A percentile compares a stretch with the other conserved stretches of the same genome.
Evolutionary conservation across 2,888 invertebrate species (phyloP).

Genomic region (Melinaea menophilus): DNA sequence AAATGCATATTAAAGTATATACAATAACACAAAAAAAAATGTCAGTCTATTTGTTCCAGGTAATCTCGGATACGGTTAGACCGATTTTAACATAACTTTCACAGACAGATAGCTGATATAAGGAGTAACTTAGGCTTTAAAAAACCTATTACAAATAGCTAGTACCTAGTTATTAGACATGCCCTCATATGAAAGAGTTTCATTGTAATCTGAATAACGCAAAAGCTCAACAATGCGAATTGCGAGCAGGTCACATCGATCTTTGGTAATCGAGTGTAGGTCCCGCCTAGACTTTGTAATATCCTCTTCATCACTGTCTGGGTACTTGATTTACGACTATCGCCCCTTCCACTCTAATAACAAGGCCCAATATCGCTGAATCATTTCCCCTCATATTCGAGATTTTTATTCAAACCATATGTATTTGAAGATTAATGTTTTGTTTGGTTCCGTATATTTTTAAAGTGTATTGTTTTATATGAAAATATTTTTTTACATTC

Average conservation of each 20-base stretch:
- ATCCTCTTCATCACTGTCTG: constrained; percentile 21
- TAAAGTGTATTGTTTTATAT: constrained; percentile 3
- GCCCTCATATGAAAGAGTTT: background rate
- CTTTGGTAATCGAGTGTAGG: constrained; percentile 27
- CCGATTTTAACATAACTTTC: no score
- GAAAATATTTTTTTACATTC: background rate
- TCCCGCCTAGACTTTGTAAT: constrained; percentile 19
- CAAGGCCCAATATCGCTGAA: constrained; percentile 23
- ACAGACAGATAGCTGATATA: no score
- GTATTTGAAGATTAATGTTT: constrained; percentile 26
- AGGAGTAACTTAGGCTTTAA: no score
- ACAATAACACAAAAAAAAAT: no score
- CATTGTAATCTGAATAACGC: constrained; percentile 2
- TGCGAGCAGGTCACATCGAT: constrained; percentile 23
- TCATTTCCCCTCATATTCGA: constrained; percentile 19
- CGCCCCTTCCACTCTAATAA: constrained; percentile 12
- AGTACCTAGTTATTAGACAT: background rate
- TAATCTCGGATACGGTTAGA: no score
- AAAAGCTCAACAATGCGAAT: constrained; percentile 17
- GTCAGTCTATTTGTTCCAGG: no score
- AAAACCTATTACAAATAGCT: no score
- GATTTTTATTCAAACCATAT: constrained; percentile 19
- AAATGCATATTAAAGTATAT: no score
- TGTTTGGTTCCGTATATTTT: constrained; percentile 4
- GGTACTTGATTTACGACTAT: constrained; percentile 23